Conservation (phyloP, 2,888 invertebrate genomes). For the Lycophotia porphyrea region DNA sequence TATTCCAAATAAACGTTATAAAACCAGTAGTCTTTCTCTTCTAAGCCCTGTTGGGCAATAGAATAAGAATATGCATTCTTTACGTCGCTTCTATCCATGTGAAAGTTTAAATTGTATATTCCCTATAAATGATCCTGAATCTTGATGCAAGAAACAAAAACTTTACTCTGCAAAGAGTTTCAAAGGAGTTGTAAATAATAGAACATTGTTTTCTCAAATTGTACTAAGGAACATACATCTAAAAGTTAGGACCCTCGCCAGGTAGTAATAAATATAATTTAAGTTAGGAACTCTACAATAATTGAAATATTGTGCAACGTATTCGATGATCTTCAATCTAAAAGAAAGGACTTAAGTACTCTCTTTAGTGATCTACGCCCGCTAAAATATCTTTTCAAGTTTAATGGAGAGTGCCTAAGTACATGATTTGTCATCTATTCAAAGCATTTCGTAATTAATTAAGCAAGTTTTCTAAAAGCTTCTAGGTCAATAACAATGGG, state of each 20-base stretch:
- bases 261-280: background rate
- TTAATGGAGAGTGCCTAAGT: conserved; percentile 36
- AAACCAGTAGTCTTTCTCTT: background rate
- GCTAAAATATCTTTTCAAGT: conserved; percentile 26
- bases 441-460: conserved; percentile 52
- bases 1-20: background rate
- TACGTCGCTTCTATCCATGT: background rate
- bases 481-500: conserved; percentile 58
- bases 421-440: conserved; percentile 53
- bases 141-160: background rate
- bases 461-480: conserved; percentile 43
- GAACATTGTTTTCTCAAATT: background rate
- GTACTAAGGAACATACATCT: background rate
- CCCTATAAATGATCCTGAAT: background rate
- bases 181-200: background rate
- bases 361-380: background rate
- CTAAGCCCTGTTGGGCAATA: background rate
- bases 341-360: conserved; percentile 11
- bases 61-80: conserved; percentile 8
- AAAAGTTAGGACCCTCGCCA: background rate
- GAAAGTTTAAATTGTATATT: conserved; percentile 7
- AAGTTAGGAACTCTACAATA: background rate
- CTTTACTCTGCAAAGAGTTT: background rate
- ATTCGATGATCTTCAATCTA: conserved; percentile 2
- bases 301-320: background rate